Percentiles rank a stretch among this genome's conserved stretches.
Evolutionary conservation across 2,113 vertebrate genomes (phyloP).

Genomic region (Lycocorax pyrrhopterus): DNA sequence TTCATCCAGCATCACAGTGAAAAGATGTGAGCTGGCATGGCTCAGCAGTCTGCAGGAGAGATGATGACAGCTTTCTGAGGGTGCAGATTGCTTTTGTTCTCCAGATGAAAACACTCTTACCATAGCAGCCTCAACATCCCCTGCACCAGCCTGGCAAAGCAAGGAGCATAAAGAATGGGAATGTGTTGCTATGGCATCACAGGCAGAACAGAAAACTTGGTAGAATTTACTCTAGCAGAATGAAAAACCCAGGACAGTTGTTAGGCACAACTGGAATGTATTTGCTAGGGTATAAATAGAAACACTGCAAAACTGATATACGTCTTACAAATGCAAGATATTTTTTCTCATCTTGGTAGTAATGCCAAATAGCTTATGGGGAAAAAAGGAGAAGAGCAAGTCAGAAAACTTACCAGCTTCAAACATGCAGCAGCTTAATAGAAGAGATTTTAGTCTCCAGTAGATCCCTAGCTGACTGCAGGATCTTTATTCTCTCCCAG

Average conservation of each 20-base stretch:
- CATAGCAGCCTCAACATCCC: conserved; percentile 44
- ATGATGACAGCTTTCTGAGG: conserved; percentile 39
- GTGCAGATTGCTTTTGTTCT: conserved; percentile 55
- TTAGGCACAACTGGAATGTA: neutral
- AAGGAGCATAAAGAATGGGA: neutral
- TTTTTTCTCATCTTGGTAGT: neutral
- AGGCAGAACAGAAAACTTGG: neutral
- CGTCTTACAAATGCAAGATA: neutral
- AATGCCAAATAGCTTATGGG: neutral
- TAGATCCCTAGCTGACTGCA: neutral
- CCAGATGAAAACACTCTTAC: conserved; percentile 48
- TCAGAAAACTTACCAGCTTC: neutral
- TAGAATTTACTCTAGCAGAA: neutral
- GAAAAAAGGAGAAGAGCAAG: neutral
- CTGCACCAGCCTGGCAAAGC: conserved; percentile 19
- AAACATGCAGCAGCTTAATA: neutral
- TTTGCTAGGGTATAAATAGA: neutral
- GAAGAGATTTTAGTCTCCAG: neutral
- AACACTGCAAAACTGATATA: neutral
- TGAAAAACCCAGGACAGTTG: neutral
- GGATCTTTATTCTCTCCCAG: neutral
- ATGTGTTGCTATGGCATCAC: neutral
- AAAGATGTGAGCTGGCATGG: conserved; percentile 44
- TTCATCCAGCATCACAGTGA: conserved; percentile 14
- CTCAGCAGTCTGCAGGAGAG: conserved; percentile 33